Evolutionary conservation across 2,113 vertebrate species (phyloP), one percentile per base, ranked within the genome.

Genomic region (Strix uralensis): DNA sequence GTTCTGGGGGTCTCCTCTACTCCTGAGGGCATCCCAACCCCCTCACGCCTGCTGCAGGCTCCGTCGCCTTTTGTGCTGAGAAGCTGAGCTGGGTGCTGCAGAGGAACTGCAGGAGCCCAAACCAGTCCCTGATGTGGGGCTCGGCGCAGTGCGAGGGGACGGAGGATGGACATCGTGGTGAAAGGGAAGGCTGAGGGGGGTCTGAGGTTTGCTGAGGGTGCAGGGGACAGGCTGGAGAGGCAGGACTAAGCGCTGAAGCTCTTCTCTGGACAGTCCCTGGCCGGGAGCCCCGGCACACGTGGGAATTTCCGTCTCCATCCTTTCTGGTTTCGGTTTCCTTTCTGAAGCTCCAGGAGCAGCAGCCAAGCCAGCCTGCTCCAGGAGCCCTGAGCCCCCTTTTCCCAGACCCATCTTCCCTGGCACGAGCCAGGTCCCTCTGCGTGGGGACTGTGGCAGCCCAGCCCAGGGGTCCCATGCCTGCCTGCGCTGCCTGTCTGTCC

Each of bases 101-200:
- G 52, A 73, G 34, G 59, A 84, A 27, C 47, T 34, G 11, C n/a
- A 67, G 61, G 54, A 88, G 34, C 19, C 13, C 15, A 7, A 51
- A 4, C 13, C 0, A 23, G 26, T 36, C 22, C 27, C 61, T 71
- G 61, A 10, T 13, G 5, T 14, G n/a, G n/a, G 44, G 21, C 19
- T 47, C 29, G 1, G 1, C 2, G 18, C 3, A 6, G 36, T 62
- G 47, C 0, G 3, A 62, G 25, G 13, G n/a, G 29, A 17, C 2
- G 7, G 46, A 72, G n/a, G 25, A 46, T 1, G 4, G 66, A 27
- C 57, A 22, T n/a, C 1, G 1, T 55, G 52, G 9, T 63, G 51
- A 26, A 32, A 58, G 29, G 22, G 26, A 38, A 54, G 8, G 1
- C 26, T 36, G 36, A 6, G 7, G 18, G 19, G 30, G 0, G 2